These are phyloP conservation scores for Stigmatopora nigra DNA, from an alignment of 2,113 vertebrate species.

Conservation along the genomic window DNA sequence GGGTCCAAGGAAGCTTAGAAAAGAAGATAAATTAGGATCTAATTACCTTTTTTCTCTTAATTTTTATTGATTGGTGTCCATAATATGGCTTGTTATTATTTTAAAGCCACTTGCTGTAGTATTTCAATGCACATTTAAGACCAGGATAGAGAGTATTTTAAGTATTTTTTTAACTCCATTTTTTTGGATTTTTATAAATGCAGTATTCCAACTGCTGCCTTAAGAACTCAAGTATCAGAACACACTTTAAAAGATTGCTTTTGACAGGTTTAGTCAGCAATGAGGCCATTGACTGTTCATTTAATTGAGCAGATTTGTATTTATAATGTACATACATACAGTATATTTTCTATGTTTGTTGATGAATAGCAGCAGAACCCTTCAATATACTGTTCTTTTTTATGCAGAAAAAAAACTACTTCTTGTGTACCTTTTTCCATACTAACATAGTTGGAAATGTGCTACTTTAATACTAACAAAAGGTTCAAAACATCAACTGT, in stretches of 20 bases:
- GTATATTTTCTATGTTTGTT: slow-evolving; percentile 46
- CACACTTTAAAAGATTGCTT: neutral
- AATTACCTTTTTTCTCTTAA: too few species aligned
- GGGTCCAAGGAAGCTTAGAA: too few species aligned
- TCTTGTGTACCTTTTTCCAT: slow-evolving; percentile 8
- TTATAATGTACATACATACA: slow-evolving; percentile 67
- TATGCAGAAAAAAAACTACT: slow-evolving; percentile 3
- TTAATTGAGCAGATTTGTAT: slow-evolving; percentile 45
- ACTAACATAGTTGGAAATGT: slow-evolving; percentile 11
- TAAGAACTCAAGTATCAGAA: neutral
- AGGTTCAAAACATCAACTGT: neutral
- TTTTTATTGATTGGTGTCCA: too few species aligned
- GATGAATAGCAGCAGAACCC: slow-evolving; percentile 19
- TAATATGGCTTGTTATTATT: too few species aligned
- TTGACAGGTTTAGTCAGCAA: slow-evolving; percentile 1
- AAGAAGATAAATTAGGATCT: too few species aligned
- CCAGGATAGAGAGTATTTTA: neutral
- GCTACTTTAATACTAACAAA: slow-evolving; percentile 31
- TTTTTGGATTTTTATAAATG: neutral
- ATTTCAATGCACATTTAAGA: neutral
- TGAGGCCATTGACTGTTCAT: slow-evolving; percentile 48
- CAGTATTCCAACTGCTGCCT: neutral
- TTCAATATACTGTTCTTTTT: slow-evolving; percentile 32
- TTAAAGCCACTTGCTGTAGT: too few species aligned
- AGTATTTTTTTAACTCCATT: neutral